Percentiles rank a stretch among this genome's conserved stretches.
These are phyloP conservation scores for Steinernema feltiae DNA, from an alignment of 1,140 invertebrate species.

Conservation along the genomic window DNA sequence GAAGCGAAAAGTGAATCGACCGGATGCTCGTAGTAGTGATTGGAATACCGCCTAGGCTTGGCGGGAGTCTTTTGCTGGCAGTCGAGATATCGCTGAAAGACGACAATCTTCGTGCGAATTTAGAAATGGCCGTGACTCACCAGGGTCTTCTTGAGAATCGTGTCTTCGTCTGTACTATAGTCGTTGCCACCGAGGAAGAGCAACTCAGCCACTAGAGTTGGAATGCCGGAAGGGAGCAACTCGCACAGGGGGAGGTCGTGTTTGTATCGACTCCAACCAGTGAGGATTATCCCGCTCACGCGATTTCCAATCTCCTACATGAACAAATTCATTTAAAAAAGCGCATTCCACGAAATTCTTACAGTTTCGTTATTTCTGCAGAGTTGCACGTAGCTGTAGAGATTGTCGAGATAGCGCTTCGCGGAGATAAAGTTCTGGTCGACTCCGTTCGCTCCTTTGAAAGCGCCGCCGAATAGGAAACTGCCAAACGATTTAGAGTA, in stretches of 20 bases:
- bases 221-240: constrained; percentile 71
- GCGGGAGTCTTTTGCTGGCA: background rate
- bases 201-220: constrained; percentile 64
- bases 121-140: background rate
- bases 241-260: constrained; percentile 87
- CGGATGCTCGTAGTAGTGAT: background rate
- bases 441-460: constrained; percentile 49
- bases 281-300: constrained; percentile 36
- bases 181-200: constrained; percentile 23
- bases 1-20: background rate
- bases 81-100: background rate
- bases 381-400: constrained; percentile 42
- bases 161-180: background rate
- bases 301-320: constrained; percentile 32
- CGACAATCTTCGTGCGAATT: background rate
- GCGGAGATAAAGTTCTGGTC: constrained; percentile 41
- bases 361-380: constrained; percentile 21
- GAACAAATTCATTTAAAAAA: constrained; percentile 24
- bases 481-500: constrained; percentile 39
- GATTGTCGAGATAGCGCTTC: constrained; percentile 38
- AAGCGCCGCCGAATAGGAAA: constrained; percentile 42
- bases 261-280: constrained; percentile 65
- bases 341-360: constrained; percentile 17
- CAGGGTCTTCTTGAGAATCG: background rate
- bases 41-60: background rate